Conservation (phyloP, 2,113 vertebrate species). For the Plotosus lineatus region DNA sequence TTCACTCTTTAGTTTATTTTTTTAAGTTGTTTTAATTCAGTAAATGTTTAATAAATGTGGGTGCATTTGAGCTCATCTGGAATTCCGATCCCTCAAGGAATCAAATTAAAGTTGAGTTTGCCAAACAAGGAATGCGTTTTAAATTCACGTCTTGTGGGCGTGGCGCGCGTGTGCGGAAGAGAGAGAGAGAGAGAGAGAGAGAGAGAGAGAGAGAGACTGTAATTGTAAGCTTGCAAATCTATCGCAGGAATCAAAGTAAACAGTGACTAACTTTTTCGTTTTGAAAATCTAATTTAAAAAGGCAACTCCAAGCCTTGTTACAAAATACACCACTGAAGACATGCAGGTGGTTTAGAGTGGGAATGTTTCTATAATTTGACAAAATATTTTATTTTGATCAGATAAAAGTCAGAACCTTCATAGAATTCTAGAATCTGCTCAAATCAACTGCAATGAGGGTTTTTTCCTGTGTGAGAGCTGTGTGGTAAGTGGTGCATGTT, state of each 20-base stretch:
- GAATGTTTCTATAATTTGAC: not conserved
- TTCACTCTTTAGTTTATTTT: too few relatives aligned
- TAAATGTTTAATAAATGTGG: too few relatives aligned
- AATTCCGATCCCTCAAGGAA: too few relatives aligned
- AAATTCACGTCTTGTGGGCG: too few relatives aligned
- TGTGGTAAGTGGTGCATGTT: slow-evolving; percentile 50
- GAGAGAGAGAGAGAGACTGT: too few relatives aligned
- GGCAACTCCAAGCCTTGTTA: not conserved
- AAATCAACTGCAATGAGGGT: slow-evolving; percentile 66
- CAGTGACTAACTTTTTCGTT: not conserved
- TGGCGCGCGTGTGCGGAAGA: too few relatives aligned
- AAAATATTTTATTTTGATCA: not conserved
- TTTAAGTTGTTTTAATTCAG: too few relatives aligned
- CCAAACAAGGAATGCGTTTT: too few relatives aligned
- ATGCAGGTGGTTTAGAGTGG: not conserved
- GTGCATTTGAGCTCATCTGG: too few relatives aligned
- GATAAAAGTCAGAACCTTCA: slow-evolving; percentile 60
- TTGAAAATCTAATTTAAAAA: not conserved
- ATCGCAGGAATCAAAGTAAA: not conserved
- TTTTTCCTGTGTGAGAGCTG: slow-evolving; percentile 51
- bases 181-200: too few relatives aligned
- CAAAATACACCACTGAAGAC: not conserved
- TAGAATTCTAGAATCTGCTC: slow-evolving; percentile 56
- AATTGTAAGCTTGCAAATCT: too few relatives aligned
- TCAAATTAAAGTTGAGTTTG: too few relatives aligned